A percentile compares a stretch with the other conserved stretches of the same genome.
Conservation (phyloP, 1,140 invertebrate genomes). For the Scaptodrosophila lebanonensis region DNA sequence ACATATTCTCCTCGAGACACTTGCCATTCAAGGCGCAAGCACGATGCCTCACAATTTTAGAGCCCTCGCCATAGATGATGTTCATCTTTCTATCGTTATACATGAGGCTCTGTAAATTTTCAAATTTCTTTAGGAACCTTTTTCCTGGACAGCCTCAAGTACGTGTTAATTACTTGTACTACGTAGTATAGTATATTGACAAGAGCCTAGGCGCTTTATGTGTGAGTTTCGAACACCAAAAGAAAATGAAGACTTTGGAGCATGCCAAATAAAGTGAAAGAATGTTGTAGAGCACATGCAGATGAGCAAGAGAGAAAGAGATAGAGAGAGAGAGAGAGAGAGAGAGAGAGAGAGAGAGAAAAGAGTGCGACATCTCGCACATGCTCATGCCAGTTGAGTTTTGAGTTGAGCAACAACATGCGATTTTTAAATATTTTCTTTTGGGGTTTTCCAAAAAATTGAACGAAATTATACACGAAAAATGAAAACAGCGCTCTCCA, state of each 20-base stretch:
- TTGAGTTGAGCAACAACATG: conserved; percentile 15
- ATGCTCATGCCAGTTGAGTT: conserved; percentile 33
- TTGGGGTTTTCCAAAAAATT: conserved; percentile 24
- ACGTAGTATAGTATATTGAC: too few species aligned
- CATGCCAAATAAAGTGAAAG: conserved; percentile 40
- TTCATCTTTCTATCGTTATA: conserved; percentile 42
- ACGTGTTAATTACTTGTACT: conserved; percentile 32
- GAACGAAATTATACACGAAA: conserved; percentile 32
- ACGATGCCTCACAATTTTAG: conserved; percentile 54
- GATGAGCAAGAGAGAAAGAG: conserved; percentile 6
- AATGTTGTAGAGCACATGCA: conserved; percentile 31
- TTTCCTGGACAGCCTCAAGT: conserved; percentile 2
- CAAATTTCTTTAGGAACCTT: conserved; percentile 21
- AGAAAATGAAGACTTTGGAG: conserved; percentile 21
- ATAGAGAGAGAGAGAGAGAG: conserved; percentile 9
- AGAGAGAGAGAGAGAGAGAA: conserved; percentile 2
- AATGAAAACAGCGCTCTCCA: conserved; percentile 30
- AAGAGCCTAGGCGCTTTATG: too few species aligned
- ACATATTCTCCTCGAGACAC: conserved; percentile 60
- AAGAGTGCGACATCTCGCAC: too few species aligned
- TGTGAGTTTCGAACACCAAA: conserved; percentile 18
- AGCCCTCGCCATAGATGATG: conserved; percentile 64
- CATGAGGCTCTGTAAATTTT: conserved; percentile 39
- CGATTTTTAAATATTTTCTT: conserved; percentile 6
- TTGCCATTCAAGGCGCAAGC: conserved; percentile 24